A percentile compares a stretch with the other conserved stretches of the same genome.
Conservation (phyloP, 2,797 vertebrate genomes). For the Leptodactylus fallax region DNA sequence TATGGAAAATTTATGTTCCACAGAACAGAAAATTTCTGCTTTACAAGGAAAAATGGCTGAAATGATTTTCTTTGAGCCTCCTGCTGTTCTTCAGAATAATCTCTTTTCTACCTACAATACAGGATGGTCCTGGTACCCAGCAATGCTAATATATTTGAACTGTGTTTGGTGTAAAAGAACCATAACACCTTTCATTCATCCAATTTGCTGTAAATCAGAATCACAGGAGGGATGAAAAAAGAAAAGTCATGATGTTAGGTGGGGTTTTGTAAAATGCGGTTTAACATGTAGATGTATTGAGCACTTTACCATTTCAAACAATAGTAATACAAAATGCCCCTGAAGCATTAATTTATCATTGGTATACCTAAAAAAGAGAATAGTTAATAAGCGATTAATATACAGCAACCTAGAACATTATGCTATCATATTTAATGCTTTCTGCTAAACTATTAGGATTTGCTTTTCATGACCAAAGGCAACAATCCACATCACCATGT, state of each 20-base stretch:
- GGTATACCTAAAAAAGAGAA: not conserved
- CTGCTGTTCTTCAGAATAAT: conserved; percentile 46
- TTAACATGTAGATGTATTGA: conserved; percentile 4
- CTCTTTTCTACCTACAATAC: conserved; percentile 41
- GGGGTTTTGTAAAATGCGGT: conserved; percentile 26
- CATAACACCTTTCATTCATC: conserved; percentile 59
- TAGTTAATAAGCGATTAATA: conserved; percentile 50
- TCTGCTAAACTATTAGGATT: conserved; percentile 42
- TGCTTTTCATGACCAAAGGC: conserved; percentile 51
- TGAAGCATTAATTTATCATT: conserved; percentile 22
- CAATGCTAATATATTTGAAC: conserved; percentile 52
- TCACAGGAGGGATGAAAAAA: conserved; percentile 43
- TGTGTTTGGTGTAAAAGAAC: conserved; percentile 48
- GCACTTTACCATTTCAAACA: conserved; percentile 27
- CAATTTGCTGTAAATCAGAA: conserved; percentile 60
- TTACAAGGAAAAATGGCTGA: conserved; percentile 26
- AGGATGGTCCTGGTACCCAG: conserved; percentile 39
- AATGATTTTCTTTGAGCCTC: conserved; percentile 38
- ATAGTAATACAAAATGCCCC: not conserved
- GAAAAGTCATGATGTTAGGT: conserved; percentile 30
- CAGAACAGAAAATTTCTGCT: conserved; percentile 10
- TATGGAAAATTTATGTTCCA: not conserved
- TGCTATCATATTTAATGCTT: conserved; percentile 40
- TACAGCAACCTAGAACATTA: conserved; percentile 33
- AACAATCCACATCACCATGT: conserved; percentile 50